Evolutionary conservation across 1,140 invertebrate genomes (phyloP).

Genomic region (Heliconius melpomene): DNA sequence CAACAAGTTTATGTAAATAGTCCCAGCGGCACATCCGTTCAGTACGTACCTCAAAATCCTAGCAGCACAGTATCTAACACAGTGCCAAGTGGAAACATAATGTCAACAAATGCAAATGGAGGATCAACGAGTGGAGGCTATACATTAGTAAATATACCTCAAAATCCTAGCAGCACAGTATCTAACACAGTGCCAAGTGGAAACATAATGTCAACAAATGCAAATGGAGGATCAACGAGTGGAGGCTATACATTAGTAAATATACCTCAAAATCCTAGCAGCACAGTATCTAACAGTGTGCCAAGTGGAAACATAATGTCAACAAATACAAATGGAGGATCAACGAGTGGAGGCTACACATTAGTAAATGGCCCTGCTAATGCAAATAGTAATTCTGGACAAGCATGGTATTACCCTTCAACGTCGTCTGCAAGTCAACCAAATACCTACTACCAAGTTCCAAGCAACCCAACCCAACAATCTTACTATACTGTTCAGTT

Average conservation of each 20-base stretch:
- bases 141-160: neutral
- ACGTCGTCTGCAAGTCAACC: neutral
- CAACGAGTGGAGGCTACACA: slow-evolving; percentile 1
- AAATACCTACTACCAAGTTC: slow-evolving; percentile 7
- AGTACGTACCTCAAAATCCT: neutral
- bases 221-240: neutral
- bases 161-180: neutral
- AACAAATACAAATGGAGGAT: neutral
- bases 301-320: neutral
- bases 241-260: slow-evolving; percentile 15
- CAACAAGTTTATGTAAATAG: slow-evolving; percentile 3
- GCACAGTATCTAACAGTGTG: neutral
- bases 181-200: neutral
- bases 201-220: neutral
- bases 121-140: neutral
- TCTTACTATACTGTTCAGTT: slow-evolving; percentile 26
- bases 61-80: neutral
- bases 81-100: neutral
- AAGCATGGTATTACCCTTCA: neutral
- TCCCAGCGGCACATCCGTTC: neutral
- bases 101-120: neutral
- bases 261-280: neutral
- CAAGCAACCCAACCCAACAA: slow-evolving; percentile 8
- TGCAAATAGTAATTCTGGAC: slow-evolving; percentile 13
- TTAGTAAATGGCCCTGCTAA: slow-evolving; percentile 13